Conservation (phyloP, 2,113 vertebrate genomes). For the Sterna hirundo region DNA sequence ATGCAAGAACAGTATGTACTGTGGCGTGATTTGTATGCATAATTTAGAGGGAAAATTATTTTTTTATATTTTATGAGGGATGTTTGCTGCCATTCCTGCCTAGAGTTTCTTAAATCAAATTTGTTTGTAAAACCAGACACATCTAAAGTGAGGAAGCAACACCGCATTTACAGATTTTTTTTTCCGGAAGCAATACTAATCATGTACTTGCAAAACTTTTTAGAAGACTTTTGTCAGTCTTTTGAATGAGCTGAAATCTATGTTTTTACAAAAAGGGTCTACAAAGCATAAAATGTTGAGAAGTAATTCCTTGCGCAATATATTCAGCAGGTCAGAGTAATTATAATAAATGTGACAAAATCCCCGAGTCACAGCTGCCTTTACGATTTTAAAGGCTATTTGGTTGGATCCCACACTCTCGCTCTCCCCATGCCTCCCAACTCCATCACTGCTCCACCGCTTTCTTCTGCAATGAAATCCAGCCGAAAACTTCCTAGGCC, state of each 20-base stretch:
- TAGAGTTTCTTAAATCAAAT: slow-evolving; percentile 9
- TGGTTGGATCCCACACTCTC: neutral
- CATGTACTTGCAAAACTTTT: neutral
- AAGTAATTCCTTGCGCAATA: neutral
- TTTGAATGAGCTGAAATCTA: neutral
- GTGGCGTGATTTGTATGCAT: slow-evolving; percentile 23
- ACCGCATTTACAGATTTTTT: neutral
- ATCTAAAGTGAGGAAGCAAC: neutral
- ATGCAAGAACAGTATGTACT: slow-evolving; percentile 39
- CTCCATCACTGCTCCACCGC: neutral
- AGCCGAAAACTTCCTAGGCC: neutral
- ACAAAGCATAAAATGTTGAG: neutral
- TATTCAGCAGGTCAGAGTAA: neutral
- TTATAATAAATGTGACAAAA: neutral
- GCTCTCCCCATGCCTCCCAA: neutral
- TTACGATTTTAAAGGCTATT: neutral
- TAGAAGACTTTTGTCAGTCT: neutral
- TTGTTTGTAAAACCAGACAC: neutral
- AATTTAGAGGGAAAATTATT: neutral
- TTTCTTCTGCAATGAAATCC: neutral
- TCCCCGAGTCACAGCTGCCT: neutral
- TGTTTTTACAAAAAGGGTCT: neutral
- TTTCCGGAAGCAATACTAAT: neutral
- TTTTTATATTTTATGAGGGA: neutral
- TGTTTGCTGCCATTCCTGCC: neutral